phyloP scores from a whole-genome alignment of 2,113 vertebrate species.

The Myocastor coypus region DNA sequence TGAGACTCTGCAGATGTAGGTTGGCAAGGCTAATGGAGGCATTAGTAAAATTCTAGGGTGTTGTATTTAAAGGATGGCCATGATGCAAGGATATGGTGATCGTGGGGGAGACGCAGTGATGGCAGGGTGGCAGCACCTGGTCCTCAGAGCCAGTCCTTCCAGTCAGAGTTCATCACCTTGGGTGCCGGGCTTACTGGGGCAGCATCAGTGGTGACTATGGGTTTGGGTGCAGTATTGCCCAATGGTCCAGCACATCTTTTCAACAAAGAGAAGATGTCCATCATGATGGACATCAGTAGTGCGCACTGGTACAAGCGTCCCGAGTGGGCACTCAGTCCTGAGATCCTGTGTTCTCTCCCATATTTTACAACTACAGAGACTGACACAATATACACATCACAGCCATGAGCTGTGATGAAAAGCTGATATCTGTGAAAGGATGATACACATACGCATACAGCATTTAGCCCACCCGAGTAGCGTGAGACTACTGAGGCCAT shows the following conservation, averaged over 20 bases:
- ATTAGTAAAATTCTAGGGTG: background rate
- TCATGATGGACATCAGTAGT: background rate
- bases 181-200: slow-evolving; percentile 35
- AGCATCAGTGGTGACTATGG: background rate
- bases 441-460: background rate
- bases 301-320: background rate
- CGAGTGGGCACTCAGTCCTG: background rate
- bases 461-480: background rate
- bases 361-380: background rate
- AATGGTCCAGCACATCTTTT: background rate
- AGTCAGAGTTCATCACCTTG: slow-evolving; percentile 37
- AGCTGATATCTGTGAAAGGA: background rate
- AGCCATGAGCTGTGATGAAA: background rate
- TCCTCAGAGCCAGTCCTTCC: slow-evolving; percentile 47
- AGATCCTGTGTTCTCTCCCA: background rate
- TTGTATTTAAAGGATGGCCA: background rate
- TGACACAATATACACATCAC: background rate
- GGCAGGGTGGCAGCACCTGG: slow-evolving; percentile 38
- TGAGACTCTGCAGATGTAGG: background rate
- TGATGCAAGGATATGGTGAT: background rate
- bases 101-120: background rate
- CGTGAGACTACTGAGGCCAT: background rate
- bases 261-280: background rate
- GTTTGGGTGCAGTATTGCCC: background rate
- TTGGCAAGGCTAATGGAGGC: background rate